These are phyloP conservation scores for Numida meleagris DNA, from an alignment of 2,113 vertebrate species.

Conservation along the genomic window DNA sequence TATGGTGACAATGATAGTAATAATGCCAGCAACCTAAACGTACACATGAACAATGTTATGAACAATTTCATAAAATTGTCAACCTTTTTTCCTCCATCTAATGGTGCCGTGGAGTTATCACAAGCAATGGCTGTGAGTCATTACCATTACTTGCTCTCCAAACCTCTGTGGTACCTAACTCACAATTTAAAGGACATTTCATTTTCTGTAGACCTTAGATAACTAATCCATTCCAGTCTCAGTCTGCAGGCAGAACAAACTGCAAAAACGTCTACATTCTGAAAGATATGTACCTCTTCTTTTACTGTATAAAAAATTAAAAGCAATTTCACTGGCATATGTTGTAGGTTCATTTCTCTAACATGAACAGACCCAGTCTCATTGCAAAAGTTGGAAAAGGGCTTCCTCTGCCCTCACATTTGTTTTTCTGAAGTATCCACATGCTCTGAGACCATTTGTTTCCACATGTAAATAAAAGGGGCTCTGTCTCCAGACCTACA, in stretches of 20 bases:
- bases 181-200: constrained; percentile 3
- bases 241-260: background rate
- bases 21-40: background rate
- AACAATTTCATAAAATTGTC: background rate
- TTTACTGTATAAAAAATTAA: background rate
- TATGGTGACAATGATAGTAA: background rate
- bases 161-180: background rate
- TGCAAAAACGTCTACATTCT: background rate
- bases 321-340: background rate
- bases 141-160: background rate
- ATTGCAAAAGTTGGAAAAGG: background rate
- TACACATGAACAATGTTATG: background rate
- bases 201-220: background rate
- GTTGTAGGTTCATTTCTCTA: background rate
- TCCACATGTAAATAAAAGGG: constrained; percentile 12
- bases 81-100: background rate
- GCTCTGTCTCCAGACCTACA: background rate
- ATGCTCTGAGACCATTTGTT: background rate
- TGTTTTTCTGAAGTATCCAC: background rate
- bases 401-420: background rate
- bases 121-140: background rate
- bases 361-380: background rate
- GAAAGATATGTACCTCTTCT: background rate
- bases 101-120: background rate
- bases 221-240: background rate